Base-by-base conservation (phyloP, 2,888 invertebrate genomes). In the Hydrotaea diabolus region DNA sequence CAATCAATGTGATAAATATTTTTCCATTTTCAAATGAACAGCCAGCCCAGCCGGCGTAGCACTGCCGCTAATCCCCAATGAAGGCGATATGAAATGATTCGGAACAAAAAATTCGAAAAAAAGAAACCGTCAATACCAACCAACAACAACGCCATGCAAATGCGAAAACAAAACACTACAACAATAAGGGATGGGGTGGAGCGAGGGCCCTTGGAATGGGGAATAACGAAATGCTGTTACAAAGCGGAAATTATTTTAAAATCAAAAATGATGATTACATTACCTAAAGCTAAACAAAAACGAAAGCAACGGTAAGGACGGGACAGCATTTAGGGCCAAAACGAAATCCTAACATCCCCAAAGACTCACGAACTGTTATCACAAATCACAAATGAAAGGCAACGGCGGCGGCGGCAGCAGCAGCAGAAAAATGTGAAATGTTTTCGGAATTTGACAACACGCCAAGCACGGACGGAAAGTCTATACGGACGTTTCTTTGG, bases 1-100 rank as follows among this genome's bases (percentile, higher is more conserved):
- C 84, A 85, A 85, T 85, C 84, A 82, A 85, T 81, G 81, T 85
- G 81, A 81, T 85, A 85, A 85, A 85, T 81, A 81, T 79, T 85
- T 69, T 69, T 69, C 19, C 11, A 23, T 23, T 85, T 81, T 81
- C 53, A 79, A 81, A 82, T 83, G 81, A 85, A 82, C 83, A 83
- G 73, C 36, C 64, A 64, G 62, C 17, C 49, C 3, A 7, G 31
- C 62, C n/a, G n/a, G 31, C 31, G 31, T 31, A 4, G 31, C 31
- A 7, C 7, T 31, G 31, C 7, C 7, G 74, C 78, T 81, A 85
- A 81, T 85, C 81, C 81, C 79, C 31, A 79, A 74, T 62, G 84
- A 79, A 69, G 26, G 62, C 76, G 69, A 73, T 73, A 85, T 80
- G 46, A 80, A 84, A 72, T 80, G 71, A 23, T 71, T 69, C 62